These are phyloP conservation scores for Triplophysa siluroides DNA, from an alignment of 2,113 vertebrate genomes.

Conservation along the genomic window DNA sequence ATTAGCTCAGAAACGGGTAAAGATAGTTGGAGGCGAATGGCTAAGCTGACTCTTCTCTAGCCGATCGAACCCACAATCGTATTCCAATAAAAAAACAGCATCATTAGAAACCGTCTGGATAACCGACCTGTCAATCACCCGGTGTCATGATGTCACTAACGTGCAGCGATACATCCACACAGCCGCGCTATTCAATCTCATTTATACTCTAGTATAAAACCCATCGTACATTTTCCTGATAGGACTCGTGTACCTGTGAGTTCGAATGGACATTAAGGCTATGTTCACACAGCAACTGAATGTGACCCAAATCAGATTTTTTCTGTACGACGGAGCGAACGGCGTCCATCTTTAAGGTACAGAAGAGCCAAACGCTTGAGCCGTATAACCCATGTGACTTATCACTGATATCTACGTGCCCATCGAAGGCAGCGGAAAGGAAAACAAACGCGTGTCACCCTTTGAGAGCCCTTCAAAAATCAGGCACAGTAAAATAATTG, in stretches of 20 bases:
- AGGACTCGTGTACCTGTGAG: constrained; percentile 1
- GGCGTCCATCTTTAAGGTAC: too few relatives aligned
- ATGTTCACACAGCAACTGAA: constrained; percentile 3
- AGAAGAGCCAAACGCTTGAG: not conserved
- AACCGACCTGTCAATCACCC: not conserved
- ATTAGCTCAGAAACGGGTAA: too few relatives aligned
- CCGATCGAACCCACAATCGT: not conserved
- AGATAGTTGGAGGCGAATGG: not conserved
- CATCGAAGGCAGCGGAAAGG: too few relatives aligned
- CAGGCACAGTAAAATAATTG: too few relatives aligned
- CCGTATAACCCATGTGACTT: not conserved
- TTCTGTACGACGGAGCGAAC: not conserved
- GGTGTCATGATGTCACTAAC: not conserved
- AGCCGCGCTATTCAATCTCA: constrained; percentile 7
- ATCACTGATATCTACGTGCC: too few relatives aligned
- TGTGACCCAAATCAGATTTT: not conserved
- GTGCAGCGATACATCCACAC: not conserved
- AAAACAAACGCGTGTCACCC: too few relatives aligned
- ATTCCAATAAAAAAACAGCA: constrained; percentile 2
- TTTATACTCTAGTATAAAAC: constrained; percentile 1
- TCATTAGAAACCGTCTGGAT: not conserved
- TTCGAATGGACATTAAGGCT: constrained; percentile 6
- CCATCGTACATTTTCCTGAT: not conserved
- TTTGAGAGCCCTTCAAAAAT: too few relatives aligned
- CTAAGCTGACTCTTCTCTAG: constrained; percentile 15